Conservation (phyloP, 2,888 invertebrate species). For the Isotomurus palustris region DNA sequence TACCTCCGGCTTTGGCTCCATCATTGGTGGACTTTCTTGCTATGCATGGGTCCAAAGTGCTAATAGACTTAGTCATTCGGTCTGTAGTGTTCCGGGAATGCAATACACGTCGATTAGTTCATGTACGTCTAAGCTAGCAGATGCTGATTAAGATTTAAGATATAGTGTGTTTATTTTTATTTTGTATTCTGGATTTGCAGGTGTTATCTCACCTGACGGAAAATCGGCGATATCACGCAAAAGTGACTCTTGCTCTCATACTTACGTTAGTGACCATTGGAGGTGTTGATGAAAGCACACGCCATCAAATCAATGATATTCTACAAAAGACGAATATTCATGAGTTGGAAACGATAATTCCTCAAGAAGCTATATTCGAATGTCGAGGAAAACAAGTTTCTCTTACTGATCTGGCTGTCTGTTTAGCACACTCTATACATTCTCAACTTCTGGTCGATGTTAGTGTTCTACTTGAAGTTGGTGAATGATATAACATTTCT, state of each 20-base stretch:
- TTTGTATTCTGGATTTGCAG: conserved; percentile 14
- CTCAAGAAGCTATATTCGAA: conserved; percentile 26
- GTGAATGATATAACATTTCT: neutral
- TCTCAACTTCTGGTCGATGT: conserved; percentile 20
- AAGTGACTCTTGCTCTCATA: conserved; percentile 37
- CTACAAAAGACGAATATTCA: conserved; percentile 23
- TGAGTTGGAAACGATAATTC: conserved; percentile 15
- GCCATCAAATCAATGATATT: conserved; percentile 34
- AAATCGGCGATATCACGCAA: conserved; percentile 21
- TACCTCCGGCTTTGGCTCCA: conserved; percentile 36
- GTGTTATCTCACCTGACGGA: conserved; percentile 33
- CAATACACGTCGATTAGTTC: conserved; percentile 33
- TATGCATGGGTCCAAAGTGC: conserved; percentile 25
- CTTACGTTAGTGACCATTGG: conserved; percentile 39
- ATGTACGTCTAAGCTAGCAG: conserved; percentile 19
- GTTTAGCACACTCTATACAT: conserved; percentile 31
- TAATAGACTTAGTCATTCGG: conserved; percentile 36
- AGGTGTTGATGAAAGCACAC: conserved; percentile 30
- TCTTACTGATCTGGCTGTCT: conserved; percentile 40
- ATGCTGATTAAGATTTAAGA: conserved; percentile 2
- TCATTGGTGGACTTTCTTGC: conserved; percentile 40
- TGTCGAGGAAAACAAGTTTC: conserved; percentile 19
- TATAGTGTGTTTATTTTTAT: neutral
- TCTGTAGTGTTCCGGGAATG: conserved; percentile 40
- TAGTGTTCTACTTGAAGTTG: neutral